Base-by-base conservation (phyloP, 2,797 vertebrate species). In the Pagetopsis macropterus region DNA sequence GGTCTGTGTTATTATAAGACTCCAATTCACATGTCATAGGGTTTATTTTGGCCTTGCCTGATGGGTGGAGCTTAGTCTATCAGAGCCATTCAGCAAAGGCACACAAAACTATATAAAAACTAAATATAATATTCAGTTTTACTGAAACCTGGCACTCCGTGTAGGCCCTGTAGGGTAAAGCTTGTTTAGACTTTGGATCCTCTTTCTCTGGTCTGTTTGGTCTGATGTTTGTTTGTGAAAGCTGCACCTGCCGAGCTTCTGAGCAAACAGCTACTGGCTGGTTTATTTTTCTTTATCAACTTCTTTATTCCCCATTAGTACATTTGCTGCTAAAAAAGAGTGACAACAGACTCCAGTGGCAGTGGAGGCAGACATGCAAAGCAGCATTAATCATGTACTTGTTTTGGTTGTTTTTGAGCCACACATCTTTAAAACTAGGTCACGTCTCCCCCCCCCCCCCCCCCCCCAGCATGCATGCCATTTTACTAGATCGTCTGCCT, bases 351-450 rank as follows among this genome's bases (percentile, higher is more conserved):
- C 55, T 65, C 21, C 7, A 70, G 82, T 79, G 50, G 43, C 72
- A 63, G 45, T 13, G 40, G 60, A 79, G 15, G 45, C 68, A 76
- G 63, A 78, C 67, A 58, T 80, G 66, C 57, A 57, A 78, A 80
- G 61, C 48, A 51, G 65, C 81, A 85, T 89, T 89, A 88, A 91
- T 92, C 86, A 84, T 84, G 85, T 68, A 81, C 81, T 77, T 86
- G 78, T 83, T 87, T 89, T 82, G 80, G 84, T 75, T 76, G 76
- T 77, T 83, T 85, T 85, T 70, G 71, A 67, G 69, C 78, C 67
- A 77, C 59, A 58, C 67, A 51, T 75, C 63, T 77, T 52, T 61
- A 79, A 78, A 92, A 87, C 72, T 91, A 83, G 90, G 91, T 92
- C 91, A 91, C 61, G 33, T 56, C 75, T 44, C 37, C 65, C 79